Evolutionary conservation across 2,113 vertebrate genomes (phyloP).

Genomic region (Eretmochelys imbricata): DNA sequence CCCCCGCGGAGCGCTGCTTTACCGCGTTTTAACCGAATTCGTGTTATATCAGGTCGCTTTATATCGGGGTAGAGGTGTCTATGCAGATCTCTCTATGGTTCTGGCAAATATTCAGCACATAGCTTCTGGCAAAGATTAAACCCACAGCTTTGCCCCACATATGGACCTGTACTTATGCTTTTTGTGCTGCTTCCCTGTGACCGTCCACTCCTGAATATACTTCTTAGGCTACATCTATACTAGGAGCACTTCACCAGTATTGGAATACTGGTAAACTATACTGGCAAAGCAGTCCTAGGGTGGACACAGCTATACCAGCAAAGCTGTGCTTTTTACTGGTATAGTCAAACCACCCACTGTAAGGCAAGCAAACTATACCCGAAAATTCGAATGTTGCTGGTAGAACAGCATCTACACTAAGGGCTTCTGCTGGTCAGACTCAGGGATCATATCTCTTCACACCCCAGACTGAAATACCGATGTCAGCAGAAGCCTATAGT

Average conservation of each 20-base stretch:
- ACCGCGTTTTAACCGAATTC: too few relatives aligned
- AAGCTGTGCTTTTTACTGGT: neutral
- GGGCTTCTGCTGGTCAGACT: neutral
- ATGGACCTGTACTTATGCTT: neutral
- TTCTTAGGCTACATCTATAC: neutral
- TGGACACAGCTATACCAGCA: neutral
- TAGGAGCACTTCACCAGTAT: neutral
- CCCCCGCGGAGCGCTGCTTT: too few relatives aligned
- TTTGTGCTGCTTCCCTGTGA: neutral
- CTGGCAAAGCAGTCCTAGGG: neutral
- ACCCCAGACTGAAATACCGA: neutral
- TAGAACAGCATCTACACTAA: neutral
- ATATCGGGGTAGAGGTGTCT: accelerated
- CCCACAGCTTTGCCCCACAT: slow-evolving; percentile 11
- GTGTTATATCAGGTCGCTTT: too few relatives aligned
- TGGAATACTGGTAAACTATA: neutral
- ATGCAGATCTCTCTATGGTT: neutral
- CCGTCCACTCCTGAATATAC: neutral
- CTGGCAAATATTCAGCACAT: neutral
- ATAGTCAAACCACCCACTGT: too few relatives aligned
- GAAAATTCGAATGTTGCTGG: neutral
- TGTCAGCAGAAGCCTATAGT: neutral
- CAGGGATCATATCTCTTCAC: neutral
- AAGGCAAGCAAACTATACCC: neutral
- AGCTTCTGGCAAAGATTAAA: neutral